phyloP scores from a whole-genome alignment of 2,888 invertebrate species.

The Scelioninae gen. 1 region DNA sequence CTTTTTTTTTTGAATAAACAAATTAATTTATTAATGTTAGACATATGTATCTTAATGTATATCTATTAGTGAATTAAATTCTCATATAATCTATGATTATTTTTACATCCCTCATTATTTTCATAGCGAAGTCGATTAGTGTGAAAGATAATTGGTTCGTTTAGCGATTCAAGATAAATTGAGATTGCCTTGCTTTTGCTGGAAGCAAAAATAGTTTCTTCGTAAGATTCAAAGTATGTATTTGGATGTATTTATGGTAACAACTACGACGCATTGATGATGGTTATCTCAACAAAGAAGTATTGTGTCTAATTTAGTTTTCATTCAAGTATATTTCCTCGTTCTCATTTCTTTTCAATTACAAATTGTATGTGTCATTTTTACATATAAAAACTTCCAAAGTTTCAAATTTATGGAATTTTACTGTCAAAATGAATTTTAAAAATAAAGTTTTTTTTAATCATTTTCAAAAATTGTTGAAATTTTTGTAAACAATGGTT shows the following conservation, averaged over 20 bases:
- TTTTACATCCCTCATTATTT: neutral
- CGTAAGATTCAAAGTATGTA: conserved; percentile 12
- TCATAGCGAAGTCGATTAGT: conserved; percentile 12
- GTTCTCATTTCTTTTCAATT: conserved; percentile 17
- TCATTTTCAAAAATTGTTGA: no score
- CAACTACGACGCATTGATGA: conserved; percentile 4
- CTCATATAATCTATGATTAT: conserved; percentile 3
- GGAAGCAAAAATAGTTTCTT: conserved; percentile 16
- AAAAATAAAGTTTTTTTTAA: no score
- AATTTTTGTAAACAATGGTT: no score
- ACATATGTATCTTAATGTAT: no score
- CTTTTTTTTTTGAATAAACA: no score
- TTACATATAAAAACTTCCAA: no score
- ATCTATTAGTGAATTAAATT: no score
- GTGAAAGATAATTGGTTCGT: conserved; percentile 22
- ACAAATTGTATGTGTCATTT: conserved; percentile 15
- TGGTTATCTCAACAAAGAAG: conserved; percentile 10
- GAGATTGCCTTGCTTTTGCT: conserved; percentile 16
- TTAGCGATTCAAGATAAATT: conserved; percentile 26
- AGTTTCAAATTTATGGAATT: no score
- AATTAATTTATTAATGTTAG: no score
- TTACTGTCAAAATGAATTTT: no score
- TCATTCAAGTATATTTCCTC: conserved; percentile 19
- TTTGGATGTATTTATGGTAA: neutral
- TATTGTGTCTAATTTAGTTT: conserved; percentile 20